These are phyloP conservation scores for Lepidothrix coronata DNA, from an alignment of 2,113 vertebrate genomes.

Conservation along the genomic window DNA sequence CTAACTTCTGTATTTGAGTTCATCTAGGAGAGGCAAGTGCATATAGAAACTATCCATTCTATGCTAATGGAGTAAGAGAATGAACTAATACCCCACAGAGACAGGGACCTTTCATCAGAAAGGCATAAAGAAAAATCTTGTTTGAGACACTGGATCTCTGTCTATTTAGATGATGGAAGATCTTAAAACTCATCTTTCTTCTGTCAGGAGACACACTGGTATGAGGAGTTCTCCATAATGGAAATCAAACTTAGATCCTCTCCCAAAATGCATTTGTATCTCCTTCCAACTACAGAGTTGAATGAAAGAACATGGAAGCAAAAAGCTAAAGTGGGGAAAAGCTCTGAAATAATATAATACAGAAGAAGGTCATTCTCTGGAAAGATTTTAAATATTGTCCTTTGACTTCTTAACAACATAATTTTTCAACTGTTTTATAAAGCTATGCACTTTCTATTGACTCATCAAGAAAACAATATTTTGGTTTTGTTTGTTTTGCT, in stretches of 20 bases:
- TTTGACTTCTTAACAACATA: neutral
- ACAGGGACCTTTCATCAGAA: neutral
- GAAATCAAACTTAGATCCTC: neutral
- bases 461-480: slow-evolving; percentile 3
- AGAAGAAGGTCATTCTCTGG: neutral
- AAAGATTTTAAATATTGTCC: neutral
- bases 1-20: neutral
- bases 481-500: slow-evolving; percentile 21
- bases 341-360: neutral
- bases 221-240: neutral
- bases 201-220: neutral
- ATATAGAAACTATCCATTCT: neutral
- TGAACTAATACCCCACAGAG: neutral
- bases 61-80: neutral
- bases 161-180: neutral
- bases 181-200: neutral
- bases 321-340: neutral
- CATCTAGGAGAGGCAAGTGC: neutral
- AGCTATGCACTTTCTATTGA: neutral
- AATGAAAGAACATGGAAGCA: neutral
- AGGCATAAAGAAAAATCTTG: neutral
- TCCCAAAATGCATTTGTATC: neutral
- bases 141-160: neutral
- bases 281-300: neutral
- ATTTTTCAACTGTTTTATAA: slow-evolving; percentile 6